phyloP scores from a whole-genome alignment of 2,888 invertebrate species.

The Heterodera filipjevi region DNA sequence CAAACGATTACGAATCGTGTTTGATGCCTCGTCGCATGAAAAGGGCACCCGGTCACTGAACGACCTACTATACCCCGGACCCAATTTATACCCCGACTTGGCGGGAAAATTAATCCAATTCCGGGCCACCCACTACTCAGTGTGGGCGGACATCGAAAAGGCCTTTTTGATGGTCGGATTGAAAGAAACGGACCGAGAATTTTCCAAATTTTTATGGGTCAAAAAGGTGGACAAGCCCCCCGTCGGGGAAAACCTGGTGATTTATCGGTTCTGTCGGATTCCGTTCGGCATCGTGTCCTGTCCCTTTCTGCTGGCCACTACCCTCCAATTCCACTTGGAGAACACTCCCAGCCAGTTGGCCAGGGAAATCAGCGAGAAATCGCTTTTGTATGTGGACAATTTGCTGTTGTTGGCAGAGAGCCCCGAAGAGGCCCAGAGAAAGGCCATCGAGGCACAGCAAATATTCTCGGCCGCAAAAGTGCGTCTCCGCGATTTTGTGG shows the following conservation, averaged over 20 bases:
- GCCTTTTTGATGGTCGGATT: too few relatives aligned
- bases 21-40: neutral
- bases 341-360: neutral
- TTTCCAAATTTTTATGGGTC: too few relatives aligned
- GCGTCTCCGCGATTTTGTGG: neutral
- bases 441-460: neutral
- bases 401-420: neutral
- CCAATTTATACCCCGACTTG: neutral
- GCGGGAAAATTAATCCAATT: neutral
- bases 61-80: neutral
- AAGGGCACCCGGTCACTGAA: neutral
- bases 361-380: neutral
- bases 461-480: neutral
- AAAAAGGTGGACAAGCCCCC: too few relatives aligned
- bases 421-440: neutral
- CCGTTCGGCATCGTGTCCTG: neutral
- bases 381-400: slow-evolving; percentile 9
- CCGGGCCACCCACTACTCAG: neutral
- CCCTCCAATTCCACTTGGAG: neutral
- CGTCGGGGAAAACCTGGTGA: too few relatives aligned
- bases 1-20: neutral
- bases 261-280: neutral
- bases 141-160: neutral
- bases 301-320: neutral
- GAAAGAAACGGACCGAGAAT: too few relatives aligned